Base-by-base conservation (phyloP, 2,113 vertebrate genomes). In the Gasterosteus aculeatus region DNA sequence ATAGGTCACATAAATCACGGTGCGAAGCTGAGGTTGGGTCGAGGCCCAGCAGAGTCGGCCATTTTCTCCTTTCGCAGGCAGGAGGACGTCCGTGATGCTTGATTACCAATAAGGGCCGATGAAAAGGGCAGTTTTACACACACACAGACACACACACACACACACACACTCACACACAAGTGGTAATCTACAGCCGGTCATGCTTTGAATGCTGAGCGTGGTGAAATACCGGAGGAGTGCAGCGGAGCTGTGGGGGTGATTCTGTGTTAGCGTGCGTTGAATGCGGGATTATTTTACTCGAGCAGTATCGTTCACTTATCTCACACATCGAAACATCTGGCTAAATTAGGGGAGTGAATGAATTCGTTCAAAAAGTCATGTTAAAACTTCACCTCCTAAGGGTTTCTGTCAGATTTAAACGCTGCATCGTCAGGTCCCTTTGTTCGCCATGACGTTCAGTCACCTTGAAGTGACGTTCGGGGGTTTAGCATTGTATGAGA, bases 1-100 rank as follows among this genome's bases (percentile, higher is more conserved):
- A 94, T 89, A 93, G 92, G 94, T 96, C 92, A 92, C 86, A 88
- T 92, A 88, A 89, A 90, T 89, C 87, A 83, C 69, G 65, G 80
- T 53, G 69, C 81, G 77, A 77, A 71, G 54, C 93, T 73, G 86
- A 87, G 90, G 91, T 91, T 83, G 79, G 67, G 88, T 80, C 69
- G 76, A 90, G 85, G 84, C 90, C 74, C 84, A 78, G 80, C 56
- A 68, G 67, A 85, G 93, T 85, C 81, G 44, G 83, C 83, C 81
- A 85, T 93, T 92, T 94, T 91, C 91, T 87, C 88, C 66, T 93
- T 93, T 82, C 84, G 86, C 61, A 57, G 90, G 78, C 46, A 85
- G 91, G 94, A 65, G 57, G 75, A 85, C 79, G 73, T 93, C 81
- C 68, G 64, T 88, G 87, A 86, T 54, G 29, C 82, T 87, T 88